Base-by-base conservation (phyloP, 2,888 invertebrate species). In the Drosophila helvetica region DNA sequence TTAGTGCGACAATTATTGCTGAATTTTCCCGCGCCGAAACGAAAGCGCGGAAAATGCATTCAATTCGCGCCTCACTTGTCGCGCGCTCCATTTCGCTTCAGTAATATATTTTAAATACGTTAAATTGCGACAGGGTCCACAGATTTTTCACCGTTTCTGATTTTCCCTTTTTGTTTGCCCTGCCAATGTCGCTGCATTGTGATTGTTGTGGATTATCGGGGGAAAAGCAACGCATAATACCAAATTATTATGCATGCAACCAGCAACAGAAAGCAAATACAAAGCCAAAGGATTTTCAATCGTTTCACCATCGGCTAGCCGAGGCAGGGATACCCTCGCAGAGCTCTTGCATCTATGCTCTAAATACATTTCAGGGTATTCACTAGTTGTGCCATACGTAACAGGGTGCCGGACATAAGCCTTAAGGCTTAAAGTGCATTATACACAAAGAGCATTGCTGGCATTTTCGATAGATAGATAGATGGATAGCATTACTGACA, bases 181-280 rank as follows among this genome's bases (percentile, higher is more conserved):
- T 58, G 47, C 25, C 27, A 15, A 38, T 25, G 48, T 22, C 38
- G 55, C 56, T 43, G 59, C 57, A 67, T 33, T 77, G 78, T 77
- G 77, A 88, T 83, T 80, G 78, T 78, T 80, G 64, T 71, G 82
- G 77, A 84, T 82, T 86, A 84, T 74, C 80, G 57, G 64, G 55
- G 55, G 51, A 75, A 38, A 72, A 78, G 77, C 66, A 75, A 75
- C 70, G 66, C 72, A 80, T 87, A 86, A 88, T 88, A 67, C 80
- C 64, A 86, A 85, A 88, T 81, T 80, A 89, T 88, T 88, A 85
- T 89, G 85, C 89, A 83, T 75, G 83, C 85, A 79, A 74, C 60
- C 73, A 62, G 69, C 69, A 79, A 76, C 56, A 62, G 51, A 58
- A 59, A 63, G 55, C 42, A 76, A 52, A 55, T 43, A 55, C 51